Conservation (phyloP, 2,888 invertebrate genomes). For the Malthinus seriepunctatus region DNA sequence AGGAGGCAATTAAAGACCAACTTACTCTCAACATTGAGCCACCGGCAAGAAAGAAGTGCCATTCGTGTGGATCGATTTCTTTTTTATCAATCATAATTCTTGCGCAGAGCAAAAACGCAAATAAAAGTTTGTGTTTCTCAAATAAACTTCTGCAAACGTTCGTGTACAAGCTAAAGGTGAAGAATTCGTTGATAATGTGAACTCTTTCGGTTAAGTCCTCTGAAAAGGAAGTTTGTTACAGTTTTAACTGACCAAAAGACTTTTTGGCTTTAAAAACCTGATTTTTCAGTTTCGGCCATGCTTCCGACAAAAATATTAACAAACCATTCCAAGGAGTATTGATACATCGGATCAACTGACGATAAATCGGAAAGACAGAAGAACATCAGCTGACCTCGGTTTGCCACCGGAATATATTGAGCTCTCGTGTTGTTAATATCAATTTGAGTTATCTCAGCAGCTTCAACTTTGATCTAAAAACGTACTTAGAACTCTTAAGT, state of each 20-base stretch:
- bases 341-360: constrained; percentile 92
- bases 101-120: constrained; percentile 75
- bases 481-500: not conserved
- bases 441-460: constrained; percentile 78
- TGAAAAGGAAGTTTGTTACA: constrained; percentile 40
- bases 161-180: constrained; percentile 80
- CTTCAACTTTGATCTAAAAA: constrained; percentile 73
- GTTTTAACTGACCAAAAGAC: not conserved
- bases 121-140: constrained; percentile 85
- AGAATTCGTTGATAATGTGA: constrained; percentile 75
- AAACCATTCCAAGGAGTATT: constrained; percentile 93
- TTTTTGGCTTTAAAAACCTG: constrained; percentile 53
- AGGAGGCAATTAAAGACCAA: not conserved
- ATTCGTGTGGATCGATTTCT: constrained; percentile 65
- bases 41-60: constrained; percentile 77
- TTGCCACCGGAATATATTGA: constrained; percentile 84
- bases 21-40: constrained; percentile 63
- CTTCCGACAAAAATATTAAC: constrained; percentile 76
- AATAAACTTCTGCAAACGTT: constrained; percentile 91
- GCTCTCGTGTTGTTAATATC: constrained; percentile 83
- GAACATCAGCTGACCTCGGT: constrained; percentile 83
- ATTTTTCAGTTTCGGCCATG: constrained; percentile 70
- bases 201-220: constrained; percentile 77
- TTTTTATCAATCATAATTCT: constrained; percentile 67
- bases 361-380: constrained; percentile 87